Percentiles rank a stretch among this genome's conserved stretches.
Conservation (phyloP, 30 jellyfish, hydroid and myxozoan species). For the Turritopsis rubra region DNA sequence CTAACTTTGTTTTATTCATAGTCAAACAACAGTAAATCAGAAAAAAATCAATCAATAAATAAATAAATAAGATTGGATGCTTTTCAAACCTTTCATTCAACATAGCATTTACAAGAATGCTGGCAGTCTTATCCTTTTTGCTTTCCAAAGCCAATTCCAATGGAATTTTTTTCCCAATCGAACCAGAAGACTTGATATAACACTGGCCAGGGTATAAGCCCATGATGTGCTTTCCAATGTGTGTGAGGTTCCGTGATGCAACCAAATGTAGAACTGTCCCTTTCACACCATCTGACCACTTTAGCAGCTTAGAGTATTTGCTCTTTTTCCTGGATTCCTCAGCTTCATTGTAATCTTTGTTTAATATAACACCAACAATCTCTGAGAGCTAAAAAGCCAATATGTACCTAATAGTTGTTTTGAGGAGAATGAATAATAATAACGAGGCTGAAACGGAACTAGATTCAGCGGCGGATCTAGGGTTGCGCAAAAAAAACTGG, state of each 20-base stretch:
- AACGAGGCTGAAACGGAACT: too few species aligned
- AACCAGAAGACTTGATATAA: slow-evolving; percentile 29
- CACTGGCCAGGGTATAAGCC: slow-evolving; percentile 46
- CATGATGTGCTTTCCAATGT: slow-evolving; percentile 31
- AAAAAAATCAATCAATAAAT: too few species aligned
- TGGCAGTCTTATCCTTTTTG: slow-evolving; percentile 50
- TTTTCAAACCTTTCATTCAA: slow-evolving; percentile 41
- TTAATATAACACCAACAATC: not conserved
- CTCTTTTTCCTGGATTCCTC: not conserved
- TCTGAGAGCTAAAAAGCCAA: not conserved
- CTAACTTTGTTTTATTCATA: too few species aligned
- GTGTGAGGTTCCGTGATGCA: slow-evolving; percentile 46
- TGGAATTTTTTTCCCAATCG: slow-evolving; percentile 30
- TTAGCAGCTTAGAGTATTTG: not conserved
- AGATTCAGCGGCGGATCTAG: too few species aligned
- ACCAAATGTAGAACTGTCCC: slow-evolving; percentile 60
- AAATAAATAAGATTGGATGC: not conserved
- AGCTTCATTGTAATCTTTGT: not conserved
- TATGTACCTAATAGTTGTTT: too few species aligned
- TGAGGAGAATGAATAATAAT: too few species aligned
- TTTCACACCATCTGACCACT: slow-evolving; percentile 19
- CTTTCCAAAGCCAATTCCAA: slow-evolving; percentile 46
- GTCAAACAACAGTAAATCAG: too few species aligned
- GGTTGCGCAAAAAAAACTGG: too few species aligned
- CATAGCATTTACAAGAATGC: slow-evolving; percentile 40